These are phyloP conservation scores for Aplochiton taeniatus DNA, from an alignment of 2,797 vertebrate species.

Conservation along the genomic window DNA sequence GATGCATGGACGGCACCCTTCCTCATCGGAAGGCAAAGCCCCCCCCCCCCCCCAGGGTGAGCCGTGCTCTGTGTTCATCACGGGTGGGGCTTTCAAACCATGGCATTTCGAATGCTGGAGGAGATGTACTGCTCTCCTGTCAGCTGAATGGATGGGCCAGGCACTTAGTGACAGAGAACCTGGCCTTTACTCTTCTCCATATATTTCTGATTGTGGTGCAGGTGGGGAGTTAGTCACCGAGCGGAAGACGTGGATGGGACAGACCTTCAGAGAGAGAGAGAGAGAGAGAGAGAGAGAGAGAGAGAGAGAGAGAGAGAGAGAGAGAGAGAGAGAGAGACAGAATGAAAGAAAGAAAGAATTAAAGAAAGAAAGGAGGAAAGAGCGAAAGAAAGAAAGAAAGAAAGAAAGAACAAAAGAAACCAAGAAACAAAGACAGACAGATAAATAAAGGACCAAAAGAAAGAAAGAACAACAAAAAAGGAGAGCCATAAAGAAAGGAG, in stretches of 20 bases:
- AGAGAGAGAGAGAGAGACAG: no score
- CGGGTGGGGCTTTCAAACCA: conserved; percentile 73
- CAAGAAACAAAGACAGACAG: not conserved
- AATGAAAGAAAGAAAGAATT: not conserved
- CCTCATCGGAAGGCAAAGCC: no score
- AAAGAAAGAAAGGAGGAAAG: conserved; percentile 5
- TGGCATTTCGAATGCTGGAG: conserved; percentile 74
- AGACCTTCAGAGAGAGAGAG: no score
- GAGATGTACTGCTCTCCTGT: conserved; percentile 72
- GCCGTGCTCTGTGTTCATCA: conserved; percentile 81
- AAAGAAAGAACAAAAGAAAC: conserved; percentile 10
- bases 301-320: no score
- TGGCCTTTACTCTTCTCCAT: conserved; percentile 66
- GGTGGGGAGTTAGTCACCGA: not conserved
- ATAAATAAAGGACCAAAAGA: conserved; percentile 1
- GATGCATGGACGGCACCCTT: no score
- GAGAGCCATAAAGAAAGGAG: conserved; percentile 12
- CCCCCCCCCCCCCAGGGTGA: no score
- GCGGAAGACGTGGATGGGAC: no score
- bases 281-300: no score
- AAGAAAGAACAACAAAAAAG: not conserved
- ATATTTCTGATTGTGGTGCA: conserved; percentile 34
- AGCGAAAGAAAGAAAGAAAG: conserved; percentile 12
- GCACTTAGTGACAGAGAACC: conserved; percentile 72
- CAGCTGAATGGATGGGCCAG: conserved; percentile 71